These are phyloP conservation scores for Harlomillsia oculata DNA, from an alignment of 1,140 invertebrate species.

Conservation along the genomic window DNA sequence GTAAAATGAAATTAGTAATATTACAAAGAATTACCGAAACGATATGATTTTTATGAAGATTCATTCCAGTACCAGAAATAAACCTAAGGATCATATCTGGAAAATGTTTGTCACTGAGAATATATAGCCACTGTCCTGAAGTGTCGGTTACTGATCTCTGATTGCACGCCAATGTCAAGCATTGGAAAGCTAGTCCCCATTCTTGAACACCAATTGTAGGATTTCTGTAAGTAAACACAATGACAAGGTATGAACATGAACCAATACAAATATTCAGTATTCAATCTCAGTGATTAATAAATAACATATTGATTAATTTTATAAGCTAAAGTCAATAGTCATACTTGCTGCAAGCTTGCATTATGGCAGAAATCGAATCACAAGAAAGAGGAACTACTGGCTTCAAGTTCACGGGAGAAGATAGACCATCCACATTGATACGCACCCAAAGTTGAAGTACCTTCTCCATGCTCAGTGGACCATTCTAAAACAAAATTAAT, in stretches of 20 bases:
- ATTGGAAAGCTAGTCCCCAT: conserved; percentile 62
- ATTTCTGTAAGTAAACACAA: conserved; percentile 42
- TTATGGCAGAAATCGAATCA: conserved; percentile 33
- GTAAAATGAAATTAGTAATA: neutral
- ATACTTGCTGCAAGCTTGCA: conserved; percentile 36
- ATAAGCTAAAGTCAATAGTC: neutral
- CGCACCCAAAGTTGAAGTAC: conserved; percentile 37
- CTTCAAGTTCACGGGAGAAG: conserved; percentile 30
- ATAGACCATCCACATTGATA: conserved; percentile 33
- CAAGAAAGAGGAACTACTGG: conserved; percentile 35
- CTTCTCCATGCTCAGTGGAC: conserved; percentile 34
- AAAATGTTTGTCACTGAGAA: conserved; percentile 27
- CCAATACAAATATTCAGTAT: too few relatives aligned
- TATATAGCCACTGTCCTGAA: conserved; percentile 19
- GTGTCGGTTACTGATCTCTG: conserved; percentile 27
- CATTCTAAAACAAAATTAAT: conserved; percentile 23
- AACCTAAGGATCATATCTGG: conserved; percentile 58
- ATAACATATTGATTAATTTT: neutral
- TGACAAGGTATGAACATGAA: too few relatives aligned
- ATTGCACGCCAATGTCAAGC: conserved; percentile 42
- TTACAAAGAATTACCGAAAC: conserved; percentile 12
- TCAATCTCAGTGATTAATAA: too few relatives aligned
- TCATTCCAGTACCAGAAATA: conserved; percentile 54
- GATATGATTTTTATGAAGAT: conserved; percentile 45
- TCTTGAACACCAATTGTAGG: conserved; percentile 58